phyloP scores from a whole-genome alignment of 2,797 vertebrate species.

The Mormyrops attenuatus region DNA sequence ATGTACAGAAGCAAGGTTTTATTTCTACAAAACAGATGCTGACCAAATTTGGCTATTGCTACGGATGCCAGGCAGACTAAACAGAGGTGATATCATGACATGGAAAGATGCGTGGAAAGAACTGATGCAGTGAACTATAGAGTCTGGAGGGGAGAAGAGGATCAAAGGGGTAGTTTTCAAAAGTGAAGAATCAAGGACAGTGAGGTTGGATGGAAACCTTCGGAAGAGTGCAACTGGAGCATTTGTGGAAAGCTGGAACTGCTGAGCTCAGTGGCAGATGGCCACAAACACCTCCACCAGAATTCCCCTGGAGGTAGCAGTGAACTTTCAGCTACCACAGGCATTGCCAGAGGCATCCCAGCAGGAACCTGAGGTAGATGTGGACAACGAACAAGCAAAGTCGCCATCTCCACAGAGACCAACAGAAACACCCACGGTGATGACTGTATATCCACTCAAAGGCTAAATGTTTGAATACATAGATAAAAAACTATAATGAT shows the following conservation, averaged over 20 bases:
- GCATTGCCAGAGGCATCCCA: not conserved
- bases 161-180: not conserved
- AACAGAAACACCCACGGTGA: not conserved
- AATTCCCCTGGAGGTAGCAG: not conserved
- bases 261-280: not conserved
- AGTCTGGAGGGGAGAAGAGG: not conserved
- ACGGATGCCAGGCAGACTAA: not conserved
- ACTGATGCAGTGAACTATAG: not conserved
- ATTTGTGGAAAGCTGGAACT: not conserved
- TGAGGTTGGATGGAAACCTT: not conserved
- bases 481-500: not conserved
- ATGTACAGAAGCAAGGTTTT: no score
- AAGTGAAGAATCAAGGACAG: not conserved
- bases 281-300: not conserved
- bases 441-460: not conserved
- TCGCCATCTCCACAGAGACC: not conserved
- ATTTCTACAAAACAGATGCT: not conserved
- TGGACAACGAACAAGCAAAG: not conserved
- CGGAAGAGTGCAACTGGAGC: not conserved
- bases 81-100: not conserved
- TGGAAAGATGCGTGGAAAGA: not conserved
- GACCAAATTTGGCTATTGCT: not conserved
- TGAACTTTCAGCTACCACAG: not conserved
- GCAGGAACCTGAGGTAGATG: not conserved
- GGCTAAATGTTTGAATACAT: not conserved